Evolutionary conservation across 1,140 invertebrate genomes (phyloP).

Genomic region (Ditylenchus dipsaci): DNA sequence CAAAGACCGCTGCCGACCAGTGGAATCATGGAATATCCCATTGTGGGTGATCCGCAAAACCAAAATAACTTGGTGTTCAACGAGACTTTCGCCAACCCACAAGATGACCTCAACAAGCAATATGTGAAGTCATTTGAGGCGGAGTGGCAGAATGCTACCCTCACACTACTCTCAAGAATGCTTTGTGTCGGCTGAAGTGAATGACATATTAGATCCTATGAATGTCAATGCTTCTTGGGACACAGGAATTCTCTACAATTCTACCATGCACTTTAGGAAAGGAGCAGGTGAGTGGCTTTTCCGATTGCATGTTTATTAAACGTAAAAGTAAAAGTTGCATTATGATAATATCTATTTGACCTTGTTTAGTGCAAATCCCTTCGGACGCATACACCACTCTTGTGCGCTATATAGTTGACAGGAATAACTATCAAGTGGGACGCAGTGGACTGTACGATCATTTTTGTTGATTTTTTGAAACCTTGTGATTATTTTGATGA

Average conservation of each 20-base stretch:
- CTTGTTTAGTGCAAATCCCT: constrained; percentile 39
- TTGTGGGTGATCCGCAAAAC: constrained; percentile 50
- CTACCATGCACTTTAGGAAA: constrained; percentile 56
- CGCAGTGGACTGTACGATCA: constrained; percentile 45
- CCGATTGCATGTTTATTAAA: neutral
- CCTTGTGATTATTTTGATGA: too few relatives aligned
- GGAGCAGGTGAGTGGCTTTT: constrained; percentile 21
- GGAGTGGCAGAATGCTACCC: constrained; percentile 55
- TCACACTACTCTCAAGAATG: constrained; percentile 48
- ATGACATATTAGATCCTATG: constrained; percentile 55
- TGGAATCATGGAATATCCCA: constrained; percentile 53
- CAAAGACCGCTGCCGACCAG: constrained; percentile 45
- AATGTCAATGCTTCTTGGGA: constrained; percentile 52
- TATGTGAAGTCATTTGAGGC: constrained; percentile 48
- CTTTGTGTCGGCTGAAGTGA: constrained; percentile 54
- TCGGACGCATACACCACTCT: constrained; percentile 50
- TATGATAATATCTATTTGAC: neutral
- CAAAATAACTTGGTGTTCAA: constrained; percentile 51
- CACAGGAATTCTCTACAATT: constrained; percentile 53
- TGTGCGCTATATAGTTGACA: constrained; percentile 50
- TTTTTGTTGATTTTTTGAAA: neutral
- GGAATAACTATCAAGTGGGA: constrained; percentile 55
- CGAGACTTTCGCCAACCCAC: constrained; percentile 52
- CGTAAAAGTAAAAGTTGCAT: neutral
- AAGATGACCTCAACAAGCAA: constrained; percentile 48